Base-by-base conservation (phyloP, 2,888 invertebrate species). In the Nomada flava region DNA sequence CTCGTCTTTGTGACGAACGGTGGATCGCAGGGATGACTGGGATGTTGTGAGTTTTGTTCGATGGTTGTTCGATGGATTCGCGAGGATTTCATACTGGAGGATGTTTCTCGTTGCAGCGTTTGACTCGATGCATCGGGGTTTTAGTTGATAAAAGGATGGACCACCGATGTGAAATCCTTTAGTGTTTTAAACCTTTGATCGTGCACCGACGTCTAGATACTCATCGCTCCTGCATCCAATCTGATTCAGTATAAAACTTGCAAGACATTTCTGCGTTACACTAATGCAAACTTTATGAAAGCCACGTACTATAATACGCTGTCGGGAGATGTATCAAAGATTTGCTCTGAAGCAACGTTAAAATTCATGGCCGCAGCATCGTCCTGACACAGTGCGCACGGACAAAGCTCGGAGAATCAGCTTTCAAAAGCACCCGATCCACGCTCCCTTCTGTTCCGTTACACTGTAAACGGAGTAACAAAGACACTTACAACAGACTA, bases 331-430 rank as follows among this genome's bases (percentile, higher is more conserved):
- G 36, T 36, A 59, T 52, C n/a, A n/a, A 64, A 29, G 23, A 29
- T 52, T 50, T 29, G 18, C 11, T 9, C n/a, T 5, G n/a, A 20
- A 65, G 44, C 57, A 23, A 26, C 50, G 20, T 60, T 29, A 67
- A 65, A 60, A 20, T 60, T 53, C 53, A 36, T 7, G 55, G 36
- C 20, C 47, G 36, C 44, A 42, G 36, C 23, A 42, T 55, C 50
- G 23, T 47, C 57, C 50, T 23, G 36, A 44, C 42, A 15, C 4
- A n/a, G 47, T 23, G 11, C 47, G 11, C n/a, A 42, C 63, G 18
- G 47, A 55, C 67, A 76, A 74, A 68, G 78, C 26, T 63, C 13
- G 78, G 50, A 52, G 76, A 68, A 78, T 76, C 62, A 68, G 62
- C 42, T 76, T 76, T 63, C 62, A 44, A 50, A 36, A 55, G 26